Evolutionary conservation across 2,888 invertebrate genomes (phyloP).

Genomic region (Athalia rosae): DNA sequence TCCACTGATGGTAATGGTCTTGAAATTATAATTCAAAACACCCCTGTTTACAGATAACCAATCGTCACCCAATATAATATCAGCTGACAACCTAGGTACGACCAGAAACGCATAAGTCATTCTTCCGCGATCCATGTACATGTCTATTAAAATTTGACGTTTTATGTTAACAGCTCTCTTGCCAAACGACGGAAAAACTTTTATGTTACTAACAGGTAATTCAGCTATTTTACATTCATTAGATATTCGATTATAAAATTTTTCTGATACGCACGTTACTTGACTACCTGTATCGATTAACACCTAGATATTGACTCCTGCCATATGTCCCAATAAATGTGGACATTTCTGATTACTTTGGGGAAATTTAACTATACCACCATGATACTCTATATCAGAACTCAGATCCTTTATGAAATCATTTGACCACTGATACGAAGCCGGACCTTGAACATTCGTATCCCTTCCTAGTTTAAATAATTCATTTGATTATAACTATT

Average conservation of each 20-base stretch:
- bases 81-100: constrained; percentile 41
- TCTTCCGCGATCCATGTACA: constrained; percentile 34
- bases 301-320: constrained; percentile 34
- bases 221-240: constrained; percentile 46
- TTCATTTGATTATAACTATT: no score
- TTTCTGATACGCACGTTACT: constrained; percentile 50
- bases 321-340: constrained; percentile 42
- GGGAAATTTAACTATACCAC: neutral
- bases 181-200: constrained; percentile 48
- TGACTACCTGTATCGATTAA: constrained; percentile 53
- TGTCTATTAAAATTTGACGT: constrained; percentile 46
- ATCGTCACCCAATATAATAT: constrained; percentile 48
- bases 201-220: constrained; percentile 48
- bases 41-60: constrained; percentile 40
- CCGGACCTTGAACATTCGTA: constrained; percentile 44
- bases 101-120: constrained; percentile 37
- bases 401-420: constrained; percentile 46
- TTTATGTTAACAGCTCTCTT: no score
- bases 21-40: constrained; percentile 39
- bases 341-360: constrained; percentile 44
- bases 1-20: neutral
- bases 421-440: constrained; percentile 24
- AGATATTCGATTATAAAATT: constrained; percentile 45
- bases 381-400: no score
- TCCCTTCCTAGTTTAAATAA: constrained; percentile 48